Evolutionary conservation across 2,888 invertebrate genomes (phyloP).

Genomic region (Synanthedon vespiformis): DNA sequence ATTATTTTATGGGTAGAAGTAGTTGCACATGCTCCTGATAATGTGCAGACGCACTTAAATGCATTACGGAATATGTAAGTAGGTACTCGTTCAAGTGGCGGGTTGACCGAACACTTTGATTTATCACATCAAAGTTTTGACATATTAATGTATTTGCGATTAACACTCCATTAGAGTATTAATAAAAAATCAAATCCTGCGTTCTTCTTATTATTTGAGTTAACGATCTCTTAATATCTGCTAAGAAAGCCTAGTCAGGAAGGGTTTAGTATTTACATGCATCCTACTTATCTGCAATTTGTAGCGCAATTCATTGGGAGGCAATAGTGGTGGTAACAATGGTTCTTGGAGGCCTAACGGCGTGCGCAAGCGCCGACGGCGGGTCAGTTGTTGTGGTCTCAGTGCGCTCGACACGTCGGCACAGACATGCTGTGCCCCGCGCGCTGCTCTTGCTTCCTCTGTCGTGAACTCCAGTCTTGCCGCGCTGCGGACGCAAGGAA

Average conservation of each 20-base stretch:
- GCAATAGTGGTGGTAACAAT: slow-evolving; percentile 40
- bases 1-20: slow-evolving; percentile 15
- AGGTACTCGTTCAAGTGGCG: too few relatives aligned
- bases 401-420: slow-evolving; percentile 56
- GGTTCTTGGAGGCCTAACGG: slow-evolving; percentile 16
- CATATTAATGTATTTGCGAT: too few relatives aligned
- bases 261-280: slow-evolving; percentile 5
- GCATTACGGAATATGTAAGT: too few relatives aligned
- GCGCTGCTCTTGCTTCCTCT: slow-evolving; percentile 81
- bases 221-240: too few relatives aligned
- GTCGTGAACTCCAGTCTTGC: slow-evolving; percentile 77
- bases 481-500: slow-evolving; percentile 63
- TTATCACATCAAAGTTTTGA: too few relatives aligned
- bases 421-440: slow-evolving; percentile 76
- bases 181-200: too few relatives aligned
- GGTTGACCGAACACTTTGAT: too few relatives aligned
- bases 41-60: slow-evolving; percentile 19
- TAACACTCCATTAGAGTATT: too few relatives aligned
- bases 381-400: slow-evolving; percentile 9
- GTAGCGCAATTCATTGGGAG: slow-evolving; percentile 15
- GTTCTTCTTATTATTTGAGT: too few relatives aligned
- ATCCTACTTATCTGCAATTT: slow-evolving; percentile 12
- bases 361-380: slow-evolving; percentile 26
- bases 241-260: too few relatives aligned
- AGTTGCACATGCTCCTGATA: slow-evolving; percentile 5